Percentiles rank a stretch among this genome's conserved stretches.
phyloP scores from a whole-genome alignment of 2,797 vertebrate species.

The Fistularia commersonii region DNA sequence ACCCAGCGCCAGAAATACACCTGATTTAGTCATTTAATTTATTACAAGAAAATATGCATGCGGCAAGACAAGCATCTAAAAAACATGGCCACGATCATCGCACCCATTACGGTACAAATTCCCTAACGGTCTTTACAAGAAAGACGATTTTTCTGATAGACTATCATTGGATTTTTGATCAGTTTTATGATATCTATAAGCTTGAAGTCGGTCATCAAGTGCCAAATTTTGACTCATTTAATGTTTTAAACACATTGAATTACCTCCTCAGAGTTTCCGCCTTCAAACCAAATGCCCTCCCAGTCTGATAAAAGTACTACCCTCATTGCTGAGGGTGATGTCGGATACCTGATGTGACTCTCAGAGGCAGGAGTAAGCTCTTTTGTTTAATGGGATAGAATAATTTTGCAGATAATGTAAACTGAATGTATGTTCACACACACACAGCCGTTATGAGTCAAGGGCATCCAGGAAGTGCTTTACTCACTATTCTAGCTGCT shows the following conservation, averaged over 20 bases:
- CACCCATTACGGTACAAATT: conserved; percentile 8
- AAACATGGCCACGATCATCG: too few species aligned
- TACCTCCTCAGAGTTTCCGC: conserved; percentile 25
- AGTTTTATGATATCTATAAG: conserved; percentile 22
- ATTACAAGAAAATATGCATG: too few species aligned
- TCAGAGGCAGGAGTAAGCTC: conserved; percentile 5
- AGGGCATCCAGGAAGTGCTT: conserved; percentile 51
- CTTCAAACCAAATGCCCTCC: conserved; percentile 30
- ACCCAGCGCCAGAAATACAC: too few species aligned
- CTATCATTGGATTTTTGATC: conserved; percentile 31
- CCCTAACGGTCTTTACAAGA: neutral
- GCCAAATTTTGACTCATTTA: conserved; percentile 37
- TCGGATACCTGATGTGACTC: conserved; percentile 36
- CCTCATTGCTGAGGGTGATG: conserved; percentile 35
- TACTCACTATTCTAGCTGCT: conserved; percentile 23
- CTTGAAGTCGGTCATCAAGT: conserved; percentile 27
- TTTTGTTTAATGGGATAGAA: conserved; percentile 22
- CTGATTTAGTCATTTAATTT: too few species aligned
- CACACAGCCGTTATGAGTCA: conserved; percentile 44
- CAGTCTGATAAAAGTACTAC: conserved; percentile 14
- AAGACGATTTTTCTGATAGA: conserved; percentile 26
- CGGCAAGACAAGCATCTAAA: too few species aligned
- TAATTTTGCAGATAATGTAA: conserved; percentile 14
- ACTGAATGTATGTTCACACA: conserved; percentile 5
- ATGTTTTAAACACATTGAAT: conserved; percentile 28